These are phyloP conservation scores for Percina caprodes DNA, from an alignment of 2,113 vertebrate genomes.

Conservation along the genomic window DNA sequence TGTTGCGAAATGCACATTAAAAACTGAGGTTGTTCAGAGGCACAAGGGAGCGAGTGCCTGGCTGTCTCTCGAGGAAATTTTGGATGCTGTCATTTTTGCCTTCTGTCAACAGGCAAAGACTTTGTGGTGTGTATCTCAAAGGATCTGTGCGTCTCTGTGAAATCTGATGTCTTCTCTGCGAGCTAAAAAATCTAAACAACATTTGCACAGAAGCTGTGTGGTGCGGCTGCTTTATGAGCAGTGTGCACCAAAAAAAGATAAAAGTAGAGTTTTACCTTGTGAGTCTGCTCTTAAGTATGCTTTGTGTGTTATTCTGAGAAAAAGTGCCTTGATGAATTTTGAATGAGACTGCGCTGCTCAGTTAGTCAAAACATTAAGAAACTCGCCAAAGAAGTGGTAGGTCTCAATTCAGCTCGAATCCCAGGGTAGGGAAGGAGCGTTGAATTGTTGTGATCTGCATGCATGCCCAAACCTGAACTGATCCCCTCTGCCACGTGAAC, in stretches of 20 bases:
- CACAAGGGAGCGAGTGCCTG: constrained; percentile 1
- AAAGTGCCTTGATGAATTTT: constrained; percentile 71
- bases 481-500: constrained; percentile 60
- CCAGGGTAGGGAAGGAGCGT: constrained; percentile 31
- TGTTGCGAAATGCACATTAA: constrained; percentile 45
- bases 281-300: constrained; percentile 36
- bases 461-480: constrained; percentile 68
- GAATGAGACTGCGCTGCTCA: constrained; percentile 57
- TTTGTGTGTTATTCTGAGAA: constrained; percentile 62
- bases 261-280: constrained; percentile 37
- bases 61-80: constrained; percentile 59
- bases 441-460: constrained; percentile 57
- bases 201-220: constrained; percentile 44
- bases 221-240: constrained; percentile 27
- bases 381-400: constrained; percentile 38
- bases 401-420: constrained; percentile 44
- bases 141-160: constrained; percentile 24
- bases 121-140: constrained; percentile 53
- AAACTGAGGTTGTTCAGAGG: constrained; percentile 21
- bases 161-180: constrained; percentile 11
- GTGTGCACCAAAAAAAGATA: constrained; percentile 32
- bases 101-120: constrained; percentile 48
- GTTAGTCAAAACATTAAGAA: constrained; percentile 53
- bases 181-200: constrained; percentile 44
- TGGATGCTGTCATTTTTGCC: constrained; percentile 49